Percentiles rank a stretch among this genome's conserved stretches.
These are phyloP conservation scores for Hirtodrosophila alboralis DNA, from an alignment of 2,888 invertebrate species.

Conservation along the genomic window DNA sequence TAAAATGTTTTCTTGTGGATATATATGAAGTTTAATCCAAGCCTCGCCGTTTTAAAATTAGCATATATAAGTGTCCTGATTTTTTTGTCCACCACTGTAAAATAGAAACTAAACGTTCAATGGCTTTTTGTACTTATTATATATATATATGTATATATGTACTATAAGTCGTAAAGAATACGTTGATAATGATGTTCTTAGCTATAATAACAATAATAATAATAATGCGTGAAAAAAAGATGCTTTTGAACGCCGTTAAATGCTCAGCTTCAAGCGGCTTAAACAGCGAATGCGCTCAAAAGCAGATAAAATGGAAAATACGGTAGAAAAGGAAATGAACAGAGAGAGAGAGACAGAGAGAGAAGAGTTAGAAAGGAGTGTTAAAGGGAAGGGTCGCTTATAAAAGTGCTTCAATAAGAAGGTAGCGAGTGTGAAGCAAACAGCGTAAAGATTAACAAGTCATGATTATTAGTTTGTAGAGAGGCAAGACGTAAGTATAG, in stretches of 20 bases:
- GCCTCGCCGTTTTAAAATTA: too few relatives aligned
- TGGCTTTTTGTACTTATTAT: slow-evolving; percentile 62
- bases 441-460: slow-evolving; percentile 79
- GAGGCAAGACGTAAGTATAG: not conserved
- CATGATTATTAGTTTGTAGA: slow-evolving; percentile 76
- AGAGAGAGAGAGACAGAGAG: not conserved
- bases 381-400: not conserved
- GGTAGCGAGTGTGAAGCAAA: slow-evolving; percentile 44
- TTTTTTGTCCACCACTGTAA: not conserved
- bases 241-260: slow-evolving; percentile 49
- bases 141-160: slow-evolving; percentile 34
- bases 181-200: slow-evolving; percentile 39
- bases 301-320: slow-evolving; percentile 19
- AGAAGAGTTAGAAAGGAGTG: too few relatives aligned
- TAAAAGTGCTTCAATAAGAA: slow-evolving; percentile 23
- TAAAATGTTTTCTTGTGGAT: too few relatives aligned
- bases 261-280: slow-evolving; percentile 40
- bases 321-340: too few relatives aligned
- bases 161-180: slow-evolving; percentile 20
- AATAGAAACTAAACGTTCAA: slow-evolving; percentile 48
- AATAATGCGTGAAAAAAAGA: slow-evolving; percentile 59
- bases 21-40: too few relatives aligned
- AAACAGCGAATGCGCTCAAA: slow-evolving; percentile 20
- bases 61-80: too few relatives aligned
- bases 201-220: slow-evolving; percentile 24